Percentiles rank a stretch among this genome's conserved stretches.
These are phyloP conservation scores for Eumaeus atala DNA, from an alignment of 1,140 invertebrate species.

Conservation along the genomic window DNA sequence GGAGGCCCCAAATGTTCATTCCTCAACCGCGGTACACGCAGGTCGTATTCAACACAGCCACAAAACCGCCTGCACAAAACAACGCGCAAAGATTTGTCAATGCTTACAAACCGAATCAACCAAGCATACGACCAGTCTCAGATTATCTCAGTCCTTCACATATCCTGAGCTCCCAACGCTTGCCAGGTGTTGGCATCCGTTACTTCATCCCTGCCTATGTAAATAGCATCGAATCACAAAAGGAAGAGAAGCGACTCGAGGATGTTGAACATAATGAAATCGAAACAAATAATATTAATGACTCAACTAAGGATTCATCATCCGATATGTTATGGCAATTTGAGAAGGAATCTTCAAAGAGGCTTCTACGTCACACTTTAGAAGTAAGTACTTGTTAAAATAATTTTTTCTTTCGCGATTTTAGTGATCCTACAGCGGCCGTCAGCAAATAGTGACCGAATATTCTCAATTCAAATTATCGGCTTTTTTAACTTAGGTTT, in stretches of 20 bases:
- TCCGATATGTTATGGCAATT: constrained; percentile 55
- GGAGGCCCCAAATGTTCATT: constrained; percentile 55
- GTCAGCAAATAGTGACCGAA: too few relatives aligned
- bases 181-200: constrained; percentile 53
- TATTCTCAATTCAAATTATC: too few relatives aligned
- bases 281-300: constrained; percentile 42
- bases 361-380: constrained; percentile 39
- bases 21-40: constrained; percentile 63
- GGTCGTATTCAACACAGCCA: constrained; percentile 40
- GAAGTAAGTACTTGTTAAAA: constrained; percentile 37
- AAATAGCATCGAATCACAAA: constrained; percentile 29
- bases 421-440: too few relatives aligned
- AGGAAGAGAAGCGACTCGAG: constrained; percentile 41
- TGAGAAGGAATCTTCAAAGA: constrained; percentile 50
- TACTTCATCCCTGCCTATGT: constrained; percentile 54
- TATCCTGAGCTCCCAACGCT: constrained; percentile 48
- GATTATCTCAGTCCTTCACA: constrained; percentile 46
- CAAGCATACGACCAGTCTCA: constrained; percentile 31
- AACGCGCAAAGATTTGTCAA: constrained; percentile 61
- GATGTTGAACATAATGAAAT: constrained; percentile 53
- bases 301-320: constrained; percentile 29
- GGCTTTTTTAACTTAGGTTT: too few relatives aligned
- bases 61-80: constrained; percentile 34
- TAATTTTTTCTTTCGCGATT: too few relatives aligned
- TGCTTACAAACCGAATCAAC: constrained; percentile 48